Conservation (phyloP, 2,113 vertebrate species). For the Psophia crepitans region DNA sequence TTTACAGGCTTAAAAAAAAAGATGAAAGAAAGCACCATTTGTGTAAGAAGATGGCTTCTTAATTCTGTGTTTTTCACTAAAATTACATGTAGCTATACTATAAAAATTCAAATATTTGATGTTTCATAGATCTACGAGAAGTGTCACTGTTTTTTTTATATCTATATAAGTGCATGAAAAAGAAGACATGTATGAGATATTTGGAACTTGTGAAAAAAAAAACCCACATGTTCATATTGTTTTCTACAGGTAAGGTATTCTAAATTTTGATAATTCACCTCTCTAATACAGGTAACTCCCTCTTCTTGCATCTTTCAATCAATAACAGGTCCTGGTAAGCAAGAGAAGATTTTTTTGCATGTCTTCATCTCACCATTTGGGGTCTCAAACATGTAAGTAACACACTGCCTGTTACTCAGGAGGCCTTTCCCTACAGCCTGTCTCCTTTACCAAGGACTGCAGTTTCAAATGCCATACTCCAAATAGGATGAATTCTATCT, state of each 20-base stretch:
- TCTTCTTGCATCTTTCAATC: neutral
- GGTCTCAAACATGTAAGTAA: neutral
- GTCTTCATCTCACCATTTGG: neutral
- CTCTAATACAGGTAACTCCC: neutral
- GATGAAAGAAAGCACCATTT: neutral
- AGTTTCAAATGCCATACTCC: neutral
- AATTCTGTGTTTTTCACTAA: neutral
- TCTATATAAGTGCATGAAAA: neutral
- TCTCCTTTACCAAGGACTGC: neutral
- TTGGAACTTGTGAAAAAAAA: neutral
- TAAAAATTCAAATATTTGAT: neutral
- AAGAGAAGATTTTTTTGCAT: neutral
- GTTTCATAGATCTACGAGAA: neutral
- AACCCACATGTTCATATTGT: neutral
- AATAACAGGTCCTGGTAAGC: neutral
- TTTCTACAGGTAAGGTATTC: neutral
- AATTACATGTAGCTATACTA: neutral
- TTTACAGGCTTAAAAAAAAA: neutral
- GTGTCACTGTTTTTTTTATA: neutral
- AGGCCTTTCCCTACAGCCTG: neutral
- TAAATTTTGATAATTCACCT: neutral
- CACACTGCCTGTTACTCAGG: no score
- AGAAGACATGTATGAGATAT: neutral
- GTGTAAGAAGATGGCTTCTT: neutral
- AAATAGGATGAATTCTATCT: neutral